phyloP scores from a whole-genome alignment of 2,797 vertebrate species.

The Mionectes olivaceus region DNA sequence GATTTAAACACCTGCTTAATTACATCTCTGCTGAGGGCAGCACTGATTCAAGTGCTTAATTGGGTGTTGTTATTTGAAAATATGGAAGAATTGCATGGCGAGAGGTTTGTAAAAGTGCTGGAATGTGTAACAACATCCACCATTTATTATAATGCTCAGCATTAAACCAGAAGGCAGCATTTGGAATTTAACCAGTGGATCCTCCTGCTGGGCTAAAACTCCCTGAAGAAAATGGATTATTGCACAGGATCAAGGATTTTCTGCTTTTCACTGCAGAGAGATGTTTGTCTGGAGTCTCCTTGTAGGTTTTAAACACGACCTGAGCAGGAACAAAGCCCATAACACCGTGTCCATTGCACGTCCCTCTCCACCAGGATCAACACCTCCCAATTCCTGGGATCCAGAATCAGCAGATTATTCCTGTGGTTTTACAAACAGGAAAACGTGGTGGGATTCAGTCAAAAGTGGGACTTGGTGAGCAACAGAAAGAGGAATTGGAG shows the following conservation, averaged over 20 bases:
- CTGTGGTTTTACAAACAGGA: fast-evolving
- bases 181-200: neutral
- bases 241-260: neutral
- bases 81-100: conserved; percentile 10
- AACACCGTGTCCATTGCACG: fast-evolving
- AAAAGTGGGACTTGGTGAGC: neutral
- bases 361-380: neutral
- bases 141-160: neutral
- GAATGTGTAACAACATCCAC: neutral
- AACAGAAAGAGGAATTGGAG: too few relatives aligned
- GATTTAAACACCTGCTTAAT: conserved; percentile 72
- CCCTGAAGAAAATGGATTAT: neutral
- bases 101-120: conserved; percentile 17
- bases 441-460: neutral
- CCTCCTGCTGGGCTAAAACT: neutral
- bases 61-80: conserved; percentile 48
- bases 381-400: fast-evolving
- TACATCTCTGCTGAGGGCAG: conserved; percentile 65
- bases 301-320: neutral
- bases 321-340: neutral
- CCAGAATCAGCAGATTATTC: fast-evolving
- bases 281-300: neutral
- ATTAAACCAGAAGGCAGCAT: neutral
- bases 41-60: conserved; percentile 63
- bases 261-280: fast-evolving